Evolutionary conservation across 1,140 invertebrate species (phyloP).

Genomic region (Brachionus sp.): DNA sequence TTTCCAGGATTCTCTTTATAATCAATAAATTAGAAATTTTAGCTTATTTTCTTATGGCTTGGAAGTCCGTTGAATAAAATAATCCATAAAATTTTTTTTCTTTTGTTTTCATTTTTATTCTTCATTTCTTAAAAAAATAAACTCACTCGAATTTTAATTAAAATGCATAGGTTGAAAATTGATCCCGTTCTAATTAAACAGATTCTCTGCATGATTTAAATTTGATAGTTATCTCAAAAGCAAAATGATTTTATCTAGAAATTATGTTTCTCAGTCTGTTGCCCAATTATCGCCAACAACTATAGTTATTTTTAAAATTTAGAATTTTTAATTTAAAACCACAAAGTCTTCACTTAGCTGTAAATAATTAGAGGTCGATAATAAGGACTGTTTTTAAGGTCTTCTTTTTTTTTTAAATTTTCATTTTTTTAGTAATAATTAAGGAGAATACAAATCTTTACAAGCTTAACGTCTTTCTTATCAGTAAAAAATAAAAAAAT

Average conservation of each 20-base stretch:
- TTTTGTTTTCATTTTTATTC: background rate
- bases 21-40: background rate
- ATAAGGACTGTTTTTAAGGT: background rate
- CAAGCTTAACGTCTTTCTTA: background rate
- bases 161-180: constrained; percentile 30
- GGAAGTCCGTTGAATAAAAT: constrained; percentile 4
- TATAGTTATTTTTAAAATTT: background rate
- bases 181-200: constrained; percentile 4
- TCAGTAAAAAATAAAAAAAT: too few relatives aligned
- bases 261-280: background rate
- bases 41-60: background rate
- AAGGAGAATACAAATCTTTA: too few relatives aligned
- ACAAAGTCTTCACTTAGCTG: too few relatives aligned
- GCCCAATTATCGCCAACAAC: background rate
- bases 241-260: background rate
- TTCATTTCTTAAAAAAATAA: background rate
- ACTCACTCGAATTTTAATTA: background rate
- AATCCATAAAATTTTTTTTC: constrained; percentile 6
- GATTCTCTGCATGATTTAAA: constrained; percentile 19
- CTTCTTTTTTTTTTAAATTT: background rate
- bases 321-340: background rate
- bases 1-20: background rate
- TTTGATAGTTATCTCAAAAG: constrained; percentile 19
- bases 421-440: background rate
- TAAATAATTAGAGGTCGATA: too few relatives aligned